Evolutionary conservation across 1,140 invertebrate genomes (phyloP).

Genomic region (Zaprionus lachaisei): DNA sequence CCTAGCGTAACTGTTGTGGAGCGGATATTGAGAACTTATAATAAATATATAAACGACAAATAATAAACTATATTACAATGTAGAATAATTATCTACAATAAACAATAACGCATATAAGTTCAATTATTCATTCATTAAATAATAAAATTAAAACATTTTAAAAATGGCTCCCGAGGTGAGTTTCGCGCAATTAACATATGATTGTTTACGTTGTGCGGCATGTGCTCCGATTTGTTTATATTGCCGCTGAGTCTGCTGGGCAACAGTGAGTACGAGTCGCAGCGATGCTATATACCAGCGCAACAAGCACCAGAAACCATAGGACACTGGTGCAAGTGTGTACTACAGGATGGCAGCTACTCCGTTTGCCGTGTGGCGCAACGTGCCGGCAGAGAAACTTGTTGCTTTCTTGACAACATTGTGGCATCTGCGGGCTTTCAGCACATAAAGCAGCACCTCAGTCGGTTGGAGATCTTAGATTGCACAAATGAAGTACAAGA

Average conservation of each 20-base stretch:
- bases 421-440: conserved; percentile 44
- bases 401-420: conserved; percentile 64
- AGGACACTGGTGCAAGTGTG: conserved; percentile 56
- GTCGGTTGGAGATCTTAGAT: conserved; percentile 19
- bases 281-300: conserved; percentile 52
- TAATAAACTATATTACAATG: neutral
- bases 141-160: neutral
- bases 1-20: conserved; percentile 8
- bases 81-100: neutral
- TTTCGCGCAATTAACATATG: conserved; percentile 2
- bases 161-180: conserved; percentile 15
- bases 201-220: conserved; percentile 28
- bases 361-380: conserved; percentile 49
- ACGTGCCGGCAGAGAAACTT: conserved; percentile 49
- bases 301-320: neutral
- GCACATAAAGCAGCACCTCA: conserved; percentile 26
- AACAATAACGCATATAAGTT: neutral
- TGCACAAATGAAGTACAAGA: neutral
- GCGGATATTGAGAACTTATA: neutral
- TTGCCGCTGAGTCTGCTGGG: conserved; percentile 56
- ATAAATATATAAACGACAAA: neutral
- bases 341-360: conserved; percentile 43
- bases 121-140: neutral
- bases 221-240: conserved; percentile 44
- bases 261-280: conserved; percentile 36